Base-by-base conservation (phyloP, 2,113 vertebrate genomes). In the Cathartes aura region DNA sequence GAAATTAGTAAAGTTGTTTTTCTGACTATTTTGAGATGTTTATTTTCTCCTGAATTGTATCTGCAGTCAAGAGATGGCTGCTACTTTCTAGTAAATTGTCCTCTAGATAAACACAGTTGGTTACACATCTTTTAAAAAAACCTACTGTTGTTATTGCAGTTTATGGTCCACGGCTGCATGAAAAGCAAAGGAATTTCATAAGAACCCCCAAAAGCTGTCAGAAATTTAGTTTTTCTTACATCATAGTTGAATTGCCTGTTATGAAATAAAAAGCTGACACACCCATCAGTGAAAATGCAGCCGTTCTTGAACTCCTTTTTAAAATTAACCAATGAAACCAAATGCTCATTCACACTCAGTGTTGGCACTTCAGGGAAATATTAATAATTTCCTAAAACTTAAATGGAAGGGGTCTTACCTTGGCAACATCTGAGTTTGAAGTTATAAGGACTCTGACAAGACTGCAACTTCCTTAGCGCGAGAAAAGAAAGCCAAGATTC, bases 341-440 rank as follows among this genome's bases (percentile, higher is more conserved):
- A 73, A 82, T 30, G 6, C 12, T 86, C 34, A 59, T 52, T 76
- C 16, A 27, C 29, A 34, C 13, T 74, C 0, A 0, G 8, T 19
- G 12, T 40, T 48, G 19, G 4, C 13, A 67, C 23, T 71, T 75
- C 13, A 56, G 17, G 21, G 27, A 91, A 93, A 56, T 22, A 75
- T 3, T 14, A 32, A 26, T 30, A 26, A 27, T 66, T 91, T 58
- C 48, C 45, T 42, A 43, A 83, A 89, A 79, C 17, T 38, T 21
- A 91, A 63, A 59, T 32, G 10, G 78, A 80, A 82, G 9, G 27
- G 2, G 9, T 58, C 22, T 76, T 97, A 81, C 12, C 34, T 68
- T 68, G 5, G 45, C 13, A 73, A 8, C 4, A 17, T 36, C 50
- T 71, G 56, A 80, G 14, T 56, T 17, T 58, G 32, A 92, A 53